A percentile compares a stretch with the other conserved stretches of the same genome.
These are phyloP conservation scores for Ladona fulva DNA, from an alignment of 1,140 invertebrate species.

Conservation along the genomic window DNA sequence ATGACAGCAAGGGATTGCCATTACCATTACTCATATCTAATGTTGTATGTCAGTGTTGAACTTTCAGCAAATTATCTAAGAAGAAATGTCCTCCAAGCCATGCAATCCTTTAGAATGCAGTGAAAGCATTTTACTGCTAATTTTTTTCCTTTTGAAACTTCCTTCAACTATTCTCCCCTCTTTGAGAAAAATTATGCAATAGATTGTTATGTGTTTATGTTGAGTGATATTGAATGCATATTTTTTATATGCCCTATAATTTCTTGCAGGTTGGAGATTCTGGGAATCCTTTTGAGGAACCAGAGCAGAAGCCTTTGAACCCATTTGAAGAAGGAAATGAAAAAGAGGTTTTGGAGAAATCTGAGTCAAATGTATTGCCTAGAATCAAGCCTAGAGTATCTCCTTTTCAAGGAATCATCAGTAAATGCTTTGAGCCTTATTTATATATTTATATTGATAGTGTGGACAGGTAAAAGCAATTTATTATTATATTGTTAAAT, in stretches of 20 bases:
- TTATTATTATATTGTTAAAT: not conserved
- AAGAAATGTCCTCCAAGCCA: too few species aligned
- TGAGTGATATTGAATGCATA: too few species aligned
- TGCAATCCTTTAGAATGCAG: too few species aligned
- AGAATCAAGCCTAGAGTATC: conserved; percentile 33
- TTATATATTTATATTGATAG: conserved; percentile 90
- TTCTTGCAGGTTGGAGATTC: not conserved
- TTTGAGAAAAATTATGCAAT: too few species aligned
- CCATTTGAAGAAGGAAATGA: conserved; percentile 25
- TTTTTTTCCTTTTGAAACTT: not conserved
- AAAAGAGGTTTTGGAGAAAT: not conserved
- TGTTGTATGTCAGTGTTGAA: too few species aligned
- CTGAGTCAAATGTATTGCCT: not conserved
- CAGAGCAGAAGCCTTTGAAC: conserved; percentile 19
- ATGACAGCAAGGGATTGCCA: too few species aligned
- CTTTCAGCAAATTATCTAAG: too few species aligned
- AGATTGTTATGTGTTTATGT: too few species aligned
- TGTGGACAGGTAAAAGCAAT: conserved; percentile 56
- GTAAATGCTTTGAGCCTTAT: conserved; percentile 85
- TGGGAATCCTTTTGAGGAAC: conserved; percentile 4
- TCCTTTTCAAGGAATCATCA: conserved; percentile 69
- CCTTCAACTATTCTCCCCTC: too few species aligned
- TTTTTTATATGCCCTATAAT: not conserved
- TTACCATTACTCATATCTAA: too few species aligned
- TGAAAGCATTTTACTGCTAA: too few species aligned